Conservation (phyloP, 2,797 vertebrate genomes). For the Sphaeramia orbicularis region DNA sequence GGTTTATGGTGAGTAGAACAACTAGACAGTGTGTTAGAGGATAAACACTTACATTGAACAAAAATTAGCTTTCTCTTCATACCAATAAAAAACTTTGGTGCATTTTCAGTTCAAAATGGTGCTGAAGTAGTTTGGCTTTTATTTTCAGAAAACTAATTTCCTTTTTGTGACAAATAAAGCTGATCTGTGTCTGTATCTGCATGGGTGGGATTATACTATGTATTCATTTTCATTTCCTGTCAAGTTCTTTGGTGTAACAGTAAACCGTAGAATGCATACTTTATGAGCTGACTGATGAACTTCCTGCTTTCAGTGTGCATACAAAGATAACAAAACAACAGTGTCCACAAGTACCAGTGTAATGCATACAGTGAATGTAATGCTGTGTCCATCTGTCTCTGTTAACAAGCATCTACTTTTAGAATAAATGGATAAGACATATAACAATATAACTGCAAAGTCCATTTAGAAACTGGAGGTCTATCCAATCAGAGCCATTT, state of each 20-base stretch:
- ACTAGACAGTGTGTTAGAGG: neutral
- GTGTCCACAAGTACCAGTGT: neutral
- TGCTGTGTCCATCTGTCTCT: neutral
- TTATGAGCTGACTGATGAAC: neutral
- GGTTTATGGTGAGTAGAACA: constrained; percentile 95
- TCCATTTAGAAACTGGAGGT: neutral
- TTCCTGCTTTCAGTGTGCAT: neutral
- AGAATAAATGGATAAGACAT: neutral
- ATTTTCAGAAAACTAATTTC: too few relatives aligned
- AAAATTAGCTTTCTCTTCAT: too few relatives aligned
- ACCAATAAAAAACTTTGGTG: too few relatives aligned
- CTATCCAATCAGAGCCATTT: neutral
- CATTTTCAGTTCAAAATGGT: too few relatives aligned
- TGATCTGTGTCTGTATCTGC: too few relatives aligned
- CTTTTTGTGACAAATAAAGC: too few relatives aligned
- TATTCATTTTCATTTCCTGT: too few relatives aligned
- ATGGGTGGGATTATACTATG: too few relatives aligned
- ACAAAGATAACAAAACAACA: neutral
- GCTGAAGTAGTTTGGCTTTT: too few relatives aligned
- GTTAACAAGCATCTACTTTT: constrained; percentile 5
- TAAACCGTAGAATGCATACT: neutral
- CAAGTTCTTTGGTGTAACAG: too few relatives aligned
- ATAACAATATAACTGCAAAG: neutral
- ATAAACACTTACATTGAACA: too few relatives aligned
- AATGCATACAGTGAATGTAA: neutral